Conservation (phyloP, 1,140 invertebrate genomes). For the Drosophila dunni region DNA sequence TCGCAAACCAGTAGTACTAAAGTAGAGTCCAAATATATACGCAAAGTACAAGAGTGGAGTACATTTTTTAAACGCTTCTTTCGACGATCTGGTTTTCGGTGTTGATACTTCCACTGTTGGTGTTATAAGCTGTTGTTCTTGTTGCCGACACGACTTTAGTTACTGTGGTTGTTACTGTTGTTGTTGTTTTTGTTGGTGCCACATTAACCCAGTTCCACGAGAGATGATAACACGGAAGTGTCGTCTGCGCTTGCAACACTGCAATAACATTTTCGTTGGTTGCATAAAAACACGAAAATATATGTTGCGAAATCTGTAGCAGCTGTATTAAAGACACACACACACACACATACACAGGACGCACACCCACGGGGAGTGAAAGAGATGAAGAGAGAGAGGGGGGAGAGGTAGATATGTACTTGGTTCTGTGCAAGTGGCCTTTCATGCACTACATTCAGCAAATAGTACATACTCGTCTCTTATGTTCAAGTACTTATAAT, state of each 20-base stretch:
- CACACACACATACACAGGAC: conserved; percentile 30
- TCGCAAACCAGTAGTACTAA: no score
- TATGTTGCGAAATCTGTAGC: conserved; percentile 49
- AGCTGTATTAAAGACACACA: conserved; percentile 14
- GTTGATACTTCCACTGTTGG: conserved; percentile 9
- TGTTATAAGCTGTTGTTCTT: conserved; percentile 5
- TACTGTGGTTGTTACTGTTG: conserved; percentile 7
- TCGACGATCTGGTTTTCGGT: no score
- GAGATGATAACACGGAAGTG: conserved; percentile 73
- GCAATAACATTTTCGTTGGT: conserved; percentile 55
- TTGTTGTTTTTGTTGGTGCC: conserved; percentile 51
- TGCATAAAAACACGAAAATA: conserved; percentile 71
- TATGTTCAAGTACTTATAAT: neutral
- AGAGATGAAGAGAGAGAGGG: neutral
- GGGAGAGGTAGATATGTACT: conserved; percentile 27
- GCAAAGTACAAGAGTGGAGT: neutral
- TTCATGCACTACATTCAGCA: conserved; percentile 40
- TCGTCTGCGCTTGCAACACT: conserved; percentile 43
- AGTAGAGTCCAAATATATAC: conserved; percentile 1
- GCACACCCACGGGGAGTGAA: neutral
- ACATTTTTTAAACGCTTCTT: neutral
- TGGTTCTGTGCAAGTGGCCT: conserved; percentile 39
- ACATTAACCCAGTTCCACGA: conserved; percentile 70
- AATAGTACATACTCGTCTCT: conserved; percentile 1
- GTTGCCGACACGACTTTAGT: no score